A percentile compares a stretch with the other conserved stretches of the same genome.
Conservation (phyloP, 1,140 invertebrate genomes). For the Gonioctena quinquepunctata region DNA sequence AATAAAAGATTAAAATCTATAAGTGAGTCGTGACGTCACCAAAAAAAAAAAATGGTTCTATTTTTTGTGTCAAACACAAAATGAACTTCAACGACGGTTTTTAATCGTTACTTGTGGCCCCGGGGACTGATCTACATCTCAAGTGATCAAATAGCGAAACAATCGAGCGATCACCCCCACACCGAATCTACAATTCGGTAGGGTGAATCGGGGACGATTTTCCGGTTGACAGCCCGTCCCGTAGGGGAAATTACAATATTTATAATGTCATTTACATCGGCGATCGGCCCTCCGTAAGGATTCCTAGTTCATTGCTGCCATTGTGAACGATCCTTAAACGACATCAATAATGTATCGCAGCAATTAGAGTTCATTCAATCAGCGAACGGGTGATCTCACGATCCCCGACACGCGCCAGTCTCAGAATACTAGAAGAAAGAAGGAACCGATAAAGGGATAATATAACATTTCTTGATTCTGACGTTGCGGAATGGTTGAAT, state of each 20-base stretch:
- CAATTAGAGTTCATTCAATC: constrained; percentile 32
- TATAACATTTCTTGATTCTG: too few species aligned
- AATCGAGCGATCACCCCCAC: too few species aligned
- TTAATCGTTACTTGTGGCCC: too few species aligned
- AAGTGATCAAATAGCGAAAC: too few species aligned
- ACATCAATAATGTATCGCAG: constrained; percentile 33
- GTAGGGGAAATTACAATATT: constrained; percentile 45
- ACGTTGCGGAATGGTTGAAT: too few species aligned
- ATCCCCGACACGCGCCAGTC: constrained; percentile 13
- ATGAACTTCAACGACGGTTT: too few species aligned
- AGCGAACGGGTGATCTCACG: constrained; percentile 27
- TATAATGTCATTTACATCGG: constrained; percentile 45
- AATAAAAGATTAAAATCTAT: too few species aligned
- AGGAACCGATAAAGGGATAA: too few species aligned
- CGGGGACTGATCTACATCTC: too few species aligned
- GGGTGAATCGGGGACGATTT: constrained; percentile 37
- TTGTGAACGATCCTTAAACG: constrained; percentile 25
- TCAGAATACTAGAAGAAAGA: background rate
- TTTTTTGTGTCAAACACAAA: too few species aligned
- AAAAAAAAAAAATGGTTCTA: too few species aligned
- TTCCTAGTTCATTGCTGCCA: constrained; percentile 28
- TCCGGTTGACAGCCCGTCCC: constrained; percentile 38
- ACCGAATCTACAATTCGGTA: background rate
- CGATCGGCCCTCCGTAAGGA: constrained; percentile 32
- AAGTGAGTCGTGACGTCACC: too few species aligned